phyloP scores from a whole-genome alignment of 1,140 invertebrate species.

The Hormaphis cornu region DNA sequence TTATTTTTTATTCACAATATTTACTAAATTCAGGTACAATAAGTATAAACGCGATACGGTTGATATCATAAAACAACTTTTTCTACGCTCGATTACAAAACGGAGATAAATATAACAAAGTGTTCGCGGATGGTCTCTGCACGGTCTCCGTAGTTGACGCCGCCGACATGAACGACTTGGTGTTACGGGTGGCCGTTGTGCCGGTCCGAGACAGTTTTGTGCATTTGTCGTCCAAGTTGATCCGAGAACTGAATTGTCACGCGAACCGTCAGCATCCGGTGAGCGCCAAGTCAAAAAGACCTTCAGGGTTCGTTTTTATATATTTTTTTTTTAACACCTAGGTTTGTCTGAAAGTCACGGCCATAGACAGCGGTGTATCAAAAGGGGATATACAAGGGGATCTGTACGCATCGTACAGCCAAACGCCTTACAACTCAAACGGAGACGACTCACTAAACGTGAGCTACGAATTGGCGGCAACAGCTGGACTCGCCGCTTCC shows the following conservation, averaged over 20 bases:
- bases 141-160: too few relatives aligned
- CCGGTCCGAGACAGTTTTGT: not conserved
- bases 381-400: not conserved
- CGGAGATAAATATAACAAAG: too few relatives aligned
- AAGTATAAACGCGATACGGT: too few relatives aligned
- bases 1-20: too few relatives aligned
- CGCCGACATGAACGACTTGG: not conserved
- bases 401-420: not conserved
- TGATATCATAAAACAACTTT: too few relatives aligned
- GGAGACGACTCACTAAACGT: conserved; percentile 6
- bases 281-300: not conserved
- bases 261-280: not conserved
- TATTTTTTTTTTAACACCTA: not conserved
- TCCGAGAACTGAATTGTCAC: not conserved
- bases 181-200: not conserved
- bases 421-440: conserved; percentile 11
- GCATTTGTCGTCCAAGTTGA: conserved; percentile 6
- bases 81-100: too few relatives aligned
- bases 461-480: not conserved
- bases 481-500: not conserved
- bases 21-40: too few relatives aligned
- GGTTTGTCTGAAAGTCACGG: conserved; percentile 1
- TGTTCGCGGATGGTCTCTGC: too few relatives aligned
- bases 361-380: not conserved
- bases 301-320: not conserved